Conservation (phyloP, 1,140 invertebrate genomes). For the Lepidurus apus region DNA sequence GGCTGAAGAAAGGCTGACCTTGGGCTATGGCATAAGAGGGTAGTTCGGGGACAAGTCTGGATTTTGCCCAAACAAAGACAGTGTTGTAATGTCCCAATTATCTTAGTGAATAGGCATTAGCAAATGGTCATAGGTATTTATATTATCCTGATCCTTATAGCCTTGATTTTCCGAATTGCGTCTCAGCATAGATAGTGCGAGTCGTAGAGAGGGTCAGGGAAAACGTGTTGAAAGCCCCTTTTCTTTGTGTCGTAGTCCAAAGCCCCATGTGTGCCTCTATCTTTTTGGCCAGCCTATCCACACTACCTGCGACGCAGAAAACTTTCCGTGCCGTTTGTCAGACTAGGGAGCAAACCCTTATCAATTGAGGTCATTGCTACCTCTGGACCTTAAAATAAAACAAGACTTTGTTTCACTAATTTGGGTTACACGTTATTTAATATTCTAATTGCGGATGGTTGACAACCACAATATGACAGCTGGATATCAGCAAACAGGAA, state of each 20-base stretch:
- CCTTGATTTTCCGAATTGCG: too few species aligned
- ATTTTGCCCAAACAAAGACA: neutral
- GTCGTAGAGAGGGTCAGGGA: too few species aligned
- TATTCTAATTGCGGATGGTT: too few species aligned
- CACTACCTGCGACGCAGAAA: conserved; percentile 13
- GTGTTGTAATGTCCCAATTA: neutral
- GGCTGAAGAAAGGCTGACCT: conserved; percentile 6
- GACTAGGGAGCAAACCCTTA: conserved; percentile 5
- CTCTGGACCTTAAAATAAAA: conserved; percentile 1
- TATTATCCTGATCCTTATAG: too few species aligned
- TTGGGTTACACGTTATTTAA: too few species aligned
- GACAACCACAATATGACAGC: too few species aligned
- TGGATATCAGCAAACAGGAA: too few species aligned
- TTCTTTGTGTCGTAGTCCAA: neutral
- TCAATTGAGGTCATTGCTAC: conserved; percentile 21
- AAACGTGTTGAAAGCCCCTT: neutral
- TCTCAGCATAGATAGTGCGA: too few species aligned
- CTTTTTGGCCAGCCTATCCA: neutral
- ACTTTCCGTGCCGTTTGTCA: neutral
- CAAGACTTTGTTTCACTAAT: neutral
- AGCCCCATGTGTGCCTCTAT: neutral
- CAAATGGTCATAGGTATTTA: too few species aligned
- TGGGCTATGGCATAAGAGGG: neutral
- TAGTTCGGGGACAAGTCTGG: neutral
- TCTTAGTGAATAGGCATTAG: too few species aligned